Conservation (phyloP, 1,140 invertebrate species). For the Cotesia vestalis region DNA sequence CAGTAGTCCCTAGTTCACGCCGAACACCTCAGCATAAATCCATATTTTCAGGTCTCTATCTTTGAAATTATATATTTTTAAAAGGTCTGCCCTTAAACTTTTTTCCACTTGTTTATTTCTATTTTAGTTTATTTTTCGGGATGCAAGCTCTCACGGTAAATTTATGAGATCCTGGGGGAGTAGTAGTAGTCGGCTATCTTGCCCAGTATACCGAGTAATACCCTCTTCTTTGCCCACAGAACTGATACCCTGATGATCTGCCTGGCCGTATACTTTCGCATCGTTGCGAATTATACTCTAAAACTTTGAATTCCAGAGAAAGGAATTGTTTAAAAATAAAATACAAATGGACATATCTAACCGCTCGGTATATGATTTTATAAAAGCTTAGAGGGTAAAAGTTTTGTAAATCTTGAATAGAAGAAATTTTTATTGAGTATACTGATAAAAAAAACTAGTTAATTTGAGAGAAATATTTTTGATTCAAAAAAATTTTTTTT, state of each 20-base stretch:
- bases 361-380: no score
- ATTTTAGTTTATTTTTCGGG: constrained; percentile 8
- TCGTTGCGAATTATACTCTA: neutral
- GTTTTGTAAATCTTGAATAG: no score
- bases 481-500: no score
- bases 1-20: constrained; percentile 10
- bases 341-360: no score
- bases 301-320: neutral
- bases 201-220: constrained; percentile 40
- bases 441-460: no score
- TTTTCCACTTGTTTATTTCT: constrained; percentile 3
- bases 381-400: no score
- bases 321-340: neutral
- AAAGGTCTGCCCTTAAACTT: neutral
- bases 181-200: constrained; percentile 42
- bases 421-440: no score
- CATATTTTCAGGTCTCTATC: constrained; percentile 18
- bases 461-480: no score
- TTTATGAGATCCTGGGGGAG: constrained; percentile 45
- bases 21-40: constrained; percentile 1
- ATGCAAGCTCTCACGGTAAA: constrained; percentile 42
- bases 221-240: constrained; percentile 40
- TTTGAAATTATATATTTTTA: constrained; percentile 10
- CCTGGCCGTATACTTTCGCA: constrained; percentile 24
- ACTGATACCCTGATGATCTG: constrained; percentile 40